Evolutionary conservation across 2,113 vertebrate species (phyloP).

Genomic region (Osmerus mordax): DNA sequence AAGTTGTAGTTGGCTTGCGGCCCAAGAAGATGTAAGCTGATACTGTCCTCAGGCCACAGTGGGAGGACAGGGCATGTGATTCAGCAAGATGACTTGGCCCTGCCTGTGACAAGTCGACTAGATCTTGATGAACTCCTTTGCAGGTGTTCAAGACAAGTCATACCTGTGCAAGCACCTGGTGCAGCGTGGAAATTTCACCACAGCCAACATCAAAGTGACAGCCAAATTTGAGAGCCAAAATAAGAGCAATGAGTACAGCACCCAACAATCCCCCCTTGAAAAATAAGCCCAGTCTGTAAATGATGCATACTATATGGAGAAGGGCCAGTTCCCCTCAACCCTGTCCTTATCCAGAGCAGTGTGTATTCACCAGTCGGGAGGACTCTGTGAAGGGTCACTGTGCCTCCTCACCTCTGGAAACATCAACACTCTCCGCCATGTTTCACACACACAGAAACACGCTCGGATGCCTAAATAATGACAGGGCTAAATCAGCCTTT

Average conservation of each 20-base stretch:
- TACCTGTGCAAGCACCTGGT: slow-evolving; percentile 51
- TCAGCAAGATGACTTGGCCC: slow-evolving; percentile 40
- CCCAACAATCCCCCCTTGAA: background rate
- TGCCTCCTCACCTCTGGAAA: slow-evolving; percentile 54
- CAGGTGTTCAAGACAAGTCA: slow-evolving; percentile 50
- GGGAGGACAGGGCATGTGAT: slow-evolving; percentile 41
- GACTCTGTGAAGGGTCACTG: slow-evolving; percentile 50
- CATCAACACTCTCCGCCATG: slow-evolving; percentile 38
- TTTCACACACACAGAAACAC: slow-evolving; percentile 39
- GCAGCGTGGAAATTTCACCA: slow-evolving; percentile 26
- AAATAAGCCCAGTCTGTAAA: slow-evolving; percentile 4
- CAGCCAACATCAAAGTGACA: slow-evolving; percentile 46
- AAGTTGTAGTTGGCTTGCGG: slow-evolving; percentile 28
- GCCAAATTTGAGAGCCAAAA: slow-evolving; percentile 13
- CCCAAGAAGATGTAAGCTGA: slow-evolving; percentile 25
- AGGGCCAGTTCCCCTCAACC: slow-evolving; percentile 6
- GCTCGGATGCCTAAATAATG: slow-evolving; percentile 53
- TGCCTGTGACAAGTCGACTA: slow-evolving; percentile 22
- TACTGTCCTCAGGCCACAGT: slow-evolving; percentile 12
- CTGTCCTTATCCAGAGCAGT: slow-evolving; percentile 26
- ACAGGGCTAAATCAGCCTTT: slow-evolving; percentile 61
- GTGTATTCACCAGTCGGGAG: slow-evolving; percentile 37
- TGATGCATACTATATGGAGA: slow-evolving; percentile 36
- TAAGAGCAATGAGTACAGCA: background rate
- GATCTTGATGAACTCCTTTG: slow-evolving; percentile 43